Conservation (phyloP, 2,797 vertebrate genomes). For the Caiman crocodilus region DNA sequence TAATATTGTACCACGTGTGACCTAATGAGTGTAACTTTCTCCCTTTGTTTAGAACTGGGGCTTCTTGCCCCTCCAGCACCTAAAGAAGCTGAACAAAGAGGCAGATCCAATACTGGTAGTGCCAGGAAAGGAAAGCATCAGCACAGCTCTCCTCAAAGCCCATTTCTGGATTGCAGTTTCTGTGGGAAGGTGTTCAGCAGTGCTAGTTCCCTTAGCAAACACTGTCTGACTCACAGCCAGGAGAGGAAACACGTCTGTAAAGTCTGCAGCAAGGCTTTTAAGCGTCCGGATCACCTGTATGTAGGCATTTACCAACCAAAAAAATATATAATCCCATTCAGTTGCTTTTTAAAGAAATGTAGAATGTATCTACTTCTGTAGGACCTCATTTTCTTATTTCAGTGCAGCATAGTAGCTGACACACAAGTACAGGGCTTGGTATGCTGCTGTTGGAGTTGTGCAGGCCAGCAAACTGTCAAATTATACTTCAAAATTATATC, state of each 20-base stretch:
- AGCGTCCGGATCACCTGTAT: slow-evolving; percentile 83
- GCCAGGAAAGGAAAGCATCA: slow-evolving; percentile 46
- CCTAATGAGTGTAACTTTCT: not conserved
- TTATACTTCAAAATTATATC: not conserved
- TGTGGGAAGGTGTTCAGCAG: slow-evolving; percentile 82
- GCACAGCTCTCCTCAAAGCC: slow-evolving; percentile 49
- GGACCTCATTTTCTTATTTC: not conserved
- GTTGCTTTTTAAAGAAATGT: not conserved
- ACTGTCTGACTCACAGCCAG: slow-evolving; percentile 81
- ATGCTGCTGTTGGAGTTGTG: not conserved
- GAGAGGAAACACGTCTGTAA: slow-evolving; percentile 78
- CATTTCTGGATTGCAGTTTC: slow-evolving; percentile 70
- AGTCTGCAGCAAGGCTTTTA: slow-evolving; percentile 82
- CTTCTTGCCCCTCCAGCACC: not conserved
- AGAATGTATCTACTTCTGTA: not conserved
- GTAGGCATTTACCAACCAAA: slow-evolving; percentile 27
- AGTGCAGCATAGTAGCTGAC: not conserved
- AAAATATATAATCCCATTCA: not conserved
- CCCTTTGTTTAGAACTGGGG: slow-evolving; percentile 55
- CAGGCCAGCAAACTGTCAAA: not conserved
- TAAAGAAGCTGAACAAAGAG: slow-evolving; percentile 49
- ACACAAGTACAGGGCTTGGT: not conserved
- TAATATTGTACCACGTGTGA: no score
- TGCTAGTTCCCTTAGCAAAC: slow-evolving; percentile 79
- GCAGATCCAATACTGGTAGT: slow-evolving; percentile 23